Percentiles rank a stretch among this genome's conserved stretches.
Evolutionary conservation across 2,797 vertebrate genomes (phyloP).

Genomic region (Toxotes lorentzi): DNA sequence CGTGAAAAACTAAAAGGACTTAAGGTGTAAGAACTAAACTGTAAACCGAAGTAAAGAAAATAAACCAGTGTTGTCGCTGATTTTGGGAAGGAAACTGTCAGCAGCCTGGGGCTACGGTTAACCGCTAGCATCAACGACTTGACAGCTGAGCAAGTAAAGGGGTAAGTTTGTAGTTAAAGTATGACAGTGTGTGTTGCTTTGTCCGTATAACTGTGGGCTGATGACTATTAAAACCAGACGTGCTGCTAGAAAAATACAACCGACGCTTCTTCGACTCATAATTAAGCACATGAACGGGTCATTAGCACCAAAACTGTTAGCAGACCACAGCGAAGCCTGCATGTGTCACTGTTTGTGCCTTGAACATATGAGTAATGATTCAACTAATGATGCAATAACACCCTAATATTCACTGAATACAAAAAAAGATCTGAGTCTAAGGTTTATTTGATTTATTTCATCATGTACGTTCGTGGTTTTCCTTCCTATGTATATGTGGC

Average conservation of each 20-base stretch:
- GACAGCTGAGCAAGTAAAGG: constrained; percentile 30
- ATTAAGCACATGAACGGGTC: background rate
- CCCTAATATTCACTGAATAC: accelerated
- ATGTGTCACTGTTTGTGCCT: background rate
- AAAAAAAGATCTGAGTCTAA: background rate
- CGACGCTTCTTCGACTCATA: accelerated
- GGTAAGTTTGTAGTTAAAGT: constrained; percentile 36
- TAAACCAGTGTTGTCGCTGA: accelerated
- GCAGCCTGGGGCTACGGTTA: background rate
- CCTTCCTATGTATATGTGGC: background rate
- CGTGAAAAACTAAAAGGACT: accelerated
- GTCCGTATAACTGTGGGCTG: accelerated
- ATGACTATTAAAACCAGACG: background rate
- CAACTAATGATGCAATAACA: background rate
- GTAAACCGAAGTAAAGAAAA: background rate
- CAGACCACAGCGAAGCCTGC: background rate
- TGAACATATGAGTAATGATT: background rate
- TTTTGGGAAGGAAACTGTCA: background rate
- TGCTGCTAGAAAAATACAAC: background rate
- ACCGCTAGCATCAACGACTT: constrained; percentile 59
- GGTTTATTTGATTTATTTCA: background rate
- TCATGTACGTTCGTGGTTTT: background rate
- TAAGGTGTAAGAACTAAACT: accelerated
- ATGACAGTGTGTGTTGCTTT: background rate
- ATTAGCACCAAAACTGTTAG: background rate